Evolutionary conservation across 2,113 vertebrate genomes (phyloP), one percentile per base, ranked within the genome.

Genomic region (Tyto alba): DNA sequence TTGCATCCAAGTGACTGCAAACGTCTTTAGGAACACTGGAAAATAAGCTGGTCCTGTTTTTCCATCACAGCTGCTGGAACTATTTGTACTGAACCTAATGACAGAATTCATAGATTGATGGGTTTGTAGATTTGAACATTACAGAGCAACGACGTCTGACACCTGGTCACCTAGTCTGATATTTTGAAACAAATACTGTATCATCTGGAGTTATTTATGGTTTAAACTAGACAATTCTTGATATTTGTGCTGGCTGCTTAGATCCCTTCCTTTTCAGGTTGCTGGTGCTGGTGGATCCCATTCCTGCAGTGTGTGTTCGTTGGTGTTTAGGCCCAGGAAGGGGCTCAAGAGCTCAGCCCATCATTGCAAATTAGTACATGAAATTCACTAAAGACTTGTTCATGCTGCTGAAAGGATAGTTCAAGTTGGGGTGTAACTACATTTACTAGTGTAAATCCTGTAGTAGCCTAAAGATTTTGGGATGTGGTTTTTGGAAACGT

Each of bases 21-120:
- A 56, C 52, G 73, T 80, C 59, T 84, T 91, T 40, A 66, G 45
- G 25, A 81, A 13, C 27, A 23, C 32, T 36, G 75, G n/a, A 56
- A 43, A 75, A 17, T 66, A 95, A 78, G 32, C 60, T 95, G 84
- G n/a, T 95, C 59, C 41, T 84, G 64, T 63, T 97, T 95, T 92
- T 81, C 60, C 66, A 52, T 85, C 27, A 16, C 47, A 84, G 50
- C 48, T 90, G 25, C 71, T 69, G 17, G 52, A 81, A 92, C 60
- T 89, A 7, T 73, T 89, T 92, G 56, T 83, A 47, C 76, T 72
- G 69, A 86, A 52, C 40, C 19, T 60, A 30, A 43, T 86, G 83
- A 38, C 68, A 85, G n/a, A 78, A 92, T 67, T 87, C 14, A 4
- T 64, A 72, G 29, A 71, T 69, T n/a, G 63, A n/a, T 78, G 52